A percentile compares a stretch with the other conserved stretches of the same genome.
phyloP scores from a whole-genome alignment of 2,888 invertebrate species.

The Nymphalis urticae region DNA sequence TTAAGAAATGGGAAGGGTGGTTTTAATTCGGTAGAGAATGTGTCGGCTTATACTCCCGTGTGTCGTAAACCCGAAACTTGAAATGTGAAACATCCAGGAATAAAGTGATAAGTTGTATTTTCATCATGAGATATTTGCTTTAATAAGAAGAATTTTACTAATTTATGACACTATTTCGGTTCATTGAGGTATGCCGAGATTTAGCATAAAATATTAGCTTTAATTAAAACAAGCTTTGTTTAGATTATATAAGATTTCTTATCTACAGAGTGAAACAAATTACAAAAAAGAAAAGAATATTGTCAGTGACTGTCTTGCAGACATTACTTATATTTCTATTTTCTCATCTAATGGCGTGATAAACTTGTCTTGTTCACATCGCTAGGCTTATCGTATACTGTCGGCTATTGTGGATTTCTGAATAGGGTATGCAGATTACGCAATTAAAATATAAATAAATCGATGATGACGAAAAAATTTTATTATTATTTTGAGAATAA shows the following conservation, averaged over 20 bases:
- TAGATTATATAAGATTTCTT: slow-evolving; percentile 26
- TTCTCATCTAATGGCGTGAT: too few relatives aligned
- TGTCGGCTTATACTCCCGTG: slow-evolving; percentile 32
- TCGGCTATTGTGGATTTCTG: too few relatives aligned
- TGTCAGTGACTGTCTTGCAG: too few relatives aligned
- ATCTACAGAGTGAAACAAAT: neutral
- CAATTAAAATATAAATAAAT: too few relatives aligned
- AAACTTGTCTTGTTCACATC: too few relatives aligned
- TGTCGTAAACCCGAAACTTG: slow-evolving; percentile 38
- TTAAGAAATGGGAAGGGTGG: slow-evolving; percentile 19
- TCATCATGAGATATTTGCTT: slow-evolving; percentile 21
- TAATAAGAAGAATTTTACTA: slow-evolving; percentile 21
- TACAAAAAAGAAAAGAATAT: neutral
- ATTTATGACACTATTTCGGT: slow-evolving; percentile 19
- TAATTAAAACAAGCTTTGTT: slow-evolving; percentile 21
- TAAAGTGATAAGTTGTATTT: slow-evolving; percentile 36
- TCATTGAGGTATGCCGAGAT: slow-evolving; percentile 23
- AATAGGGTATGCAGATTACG: too few relatives aligned
- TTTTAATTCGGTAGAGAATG: slow-evolving; percentile 19
- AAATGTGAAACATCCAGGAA: slow-evolving; percentile 34
- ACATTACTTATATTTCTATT: too few relatives aligned
- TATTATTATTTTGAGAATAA: too few relatives aligned
- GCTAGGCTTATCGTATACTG: too few relatives aligned
- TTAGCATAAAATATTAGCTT: slow-evolving; percentile 18
- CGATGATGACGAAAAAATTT: too few relatives aligned